Conservation (phyloP, 2,113 vertebrate genomes). For the Pristiophorus japonicus region DNA sequence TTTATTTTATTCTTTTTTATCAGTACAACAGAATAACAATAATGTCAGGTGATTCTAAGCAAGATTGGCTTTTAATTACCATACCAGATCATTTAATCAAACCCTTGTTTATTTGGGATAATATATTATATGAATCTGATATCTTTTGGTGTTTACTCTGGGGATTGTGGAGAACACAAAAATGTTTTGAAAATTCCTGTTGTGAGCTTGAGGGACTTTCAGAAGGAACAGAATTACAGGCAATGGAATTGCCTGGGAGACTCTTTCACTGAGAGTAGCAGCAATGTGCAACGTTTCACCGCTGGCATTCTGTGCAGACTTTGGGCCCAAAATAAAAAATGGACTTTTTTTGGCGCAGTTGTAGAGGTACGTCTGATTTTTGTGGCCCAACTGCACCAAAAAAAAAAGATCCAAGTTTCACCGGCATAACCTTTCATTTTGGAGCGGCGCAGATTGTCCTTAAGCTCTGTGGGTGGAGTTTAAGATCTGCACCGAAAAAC, state of each 20-base stretch:
- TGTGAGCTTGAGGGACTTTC: not conserved
- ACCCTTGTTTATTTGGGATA: not conserved
- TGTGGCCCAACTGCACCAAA: no score
- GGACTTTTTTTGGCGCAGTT: no score
- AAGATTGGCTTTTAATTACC: not conserved
- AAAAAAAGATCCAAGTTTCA: no score
- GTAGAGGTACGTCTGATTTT: no score
- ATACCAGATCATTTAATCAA: not conserved
- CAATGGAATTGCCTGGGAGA: no score
- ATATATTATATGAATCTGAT: not conserved
- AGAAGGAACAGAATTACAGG: not conserved
- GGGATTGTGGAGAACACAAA: not conserved
- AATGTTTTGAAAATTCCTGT: not conserved
- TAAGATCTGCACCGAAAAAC: no score
- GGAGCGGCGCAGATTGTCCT: no score
- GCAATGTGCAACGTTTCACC: not conserved
- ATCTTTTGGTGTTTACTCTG: not conserved
- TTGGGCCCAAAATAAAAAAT: no score
- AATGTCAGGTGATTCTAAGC: not conserved
- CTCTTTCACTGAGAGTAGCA: not conserved
- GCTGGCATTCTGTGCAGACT: not conserved
- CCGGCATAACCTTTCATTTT: no score
- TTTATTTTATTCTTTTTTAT: not conserved
- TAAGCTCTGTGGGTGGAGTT: no score
- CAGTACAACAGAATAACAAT: not conserved